Evolutionary conservation across 2,113 vertebrate genomes (phyloP), one percentile per base, ranked within the genome.

Genomic region (Vanacampus margaritifer): DNA sequence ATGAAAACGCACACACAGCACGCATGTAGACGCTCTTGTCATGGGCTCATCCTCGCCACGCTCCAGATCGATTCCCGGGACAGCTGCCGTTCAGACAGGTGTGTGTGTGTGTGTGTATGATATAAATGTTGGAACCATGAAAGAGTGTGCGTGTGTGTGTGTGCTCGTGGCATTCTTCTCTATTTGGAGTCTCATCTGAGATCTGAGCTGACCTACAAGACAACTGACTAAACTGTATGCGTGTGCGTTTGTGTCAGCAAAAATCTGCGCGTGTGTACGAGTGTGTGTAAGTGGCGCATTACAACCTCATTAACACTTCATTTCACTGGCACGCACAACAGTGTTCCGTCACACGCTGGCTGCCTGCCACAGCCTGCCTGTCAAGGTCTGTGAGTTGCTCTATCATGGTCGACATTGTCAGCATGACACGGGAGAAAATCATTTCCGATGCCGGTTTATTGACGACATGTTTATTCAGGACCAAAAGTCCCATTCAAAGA

Each of bases 211-310:
- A 63, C 76, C 67, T 67, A 73, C 68, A 51, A 21, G 64, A 76
- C 86, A 84, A 85, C 84, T 85, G 84, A 76, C 71, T 17, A 77
- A 87, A 41, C 60, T 67, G 51, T 50, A 76, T 76, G 68, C 75
- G 23, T 5, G 6, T 14, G 51, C 14, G 6, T 35, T 13, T 39
- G 82, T 81, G 79, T 84, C 77, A 79, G 75, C 80, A 69, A 64
- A 62, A 69, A 37, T 6, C n/a, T 7, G 17, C 6, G 21, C 3
- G 39, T 41, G 39, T 10, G 39, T 41, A 19, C 6, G 58, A 21
- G 41, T 17, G 43, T 28, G 57, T 53, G 45, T 53, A n/a, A 67
- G 58, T 54, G 19, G 19, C 57, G 36, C 32, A 36, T 36, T 59
- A 59, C 32, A 36, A 9, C 28, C 32, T 36, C 57, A 59, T 59